Evolutionary conservation across 2,797 vertebrate genomes (phyloP).

Genomic region (Coregonus suidteri): DNA sequence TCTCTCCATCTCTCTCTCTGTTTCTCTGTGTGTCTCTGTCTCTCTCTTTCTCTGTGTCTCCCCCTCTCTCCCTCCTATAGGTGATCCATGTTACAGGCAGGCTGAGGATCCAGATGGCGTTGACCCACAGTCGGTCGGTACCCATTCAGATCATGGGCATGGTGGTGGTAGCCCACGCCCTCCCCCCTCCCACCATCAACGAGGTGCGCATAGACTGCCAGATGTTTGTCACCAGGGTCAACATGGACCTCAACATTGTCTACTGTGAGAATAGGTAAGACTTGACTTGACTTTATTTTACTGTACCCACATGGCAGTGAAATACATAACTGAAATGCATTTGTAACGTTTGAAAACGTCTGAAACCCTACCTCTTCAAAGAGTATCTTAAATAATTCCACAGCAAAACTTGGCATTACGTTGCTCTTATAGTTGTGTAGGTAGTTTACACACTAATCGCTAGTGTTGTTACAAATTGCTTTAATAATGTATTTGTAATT

Average conservation of each 20-base stretch:
- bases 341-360: background rate
- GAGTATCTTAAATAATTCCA: too few species aligned
- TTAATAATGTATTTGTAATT: background rate
- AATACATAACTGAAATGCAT: background rate
- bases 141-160: conserved; percentile 97
- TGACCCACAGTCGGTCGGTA: conserved; percentile 90
- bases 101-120: conserved; percentile 90
- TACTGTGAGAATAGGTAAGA: conserved; percentile 99
- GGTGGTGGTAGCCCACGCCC: conserved; percentile 94
- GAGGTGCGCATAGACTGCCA: conserved; percentile 99
- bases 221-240: conserved; percentile 98
- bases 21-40: background rate
- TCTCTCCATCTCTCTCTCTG: background rate
- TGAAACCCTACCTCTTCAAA: background rate
- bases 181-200: conserved; percentile 97
- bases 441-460: background rate
- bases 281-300: background rate
- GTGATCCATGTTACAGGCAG: conserved; percentile 97
- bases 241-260: conserved; percentile 99
- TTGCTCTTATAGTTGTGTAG: background rate
- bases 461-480: background rate
- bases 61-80: conserved; percentile 66
- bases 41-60: background rate
- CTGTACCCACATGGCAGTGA: background rate
- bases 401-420: too few species aligned